phyloP scores from a whole-genome alignment of 2,113 vertebrate genomes.

The Melanerpes aurifrons region DNA sequence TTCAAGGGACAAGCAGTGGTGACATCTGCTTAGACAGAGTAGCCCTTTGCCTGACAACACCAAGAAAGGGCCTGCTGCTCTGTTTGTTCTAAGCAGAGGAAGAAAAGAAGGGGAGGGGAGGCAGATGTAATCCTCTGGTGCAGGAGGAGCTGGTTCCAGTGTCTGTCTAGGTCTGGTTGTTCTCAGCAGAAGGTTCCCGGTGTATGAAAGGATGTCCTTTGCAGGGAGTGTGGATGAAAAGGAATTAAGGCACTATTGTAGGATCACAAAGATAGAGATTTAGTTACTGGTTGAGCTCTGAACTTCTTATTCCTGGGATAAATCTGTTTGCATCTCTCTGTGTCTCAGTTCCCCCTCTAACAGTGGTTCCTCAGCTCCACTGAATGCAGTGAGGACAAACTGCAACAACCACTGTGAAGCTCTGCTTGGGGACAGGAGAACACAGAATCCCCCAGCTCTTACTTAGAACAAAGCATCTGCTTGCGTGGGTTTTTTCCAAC shows the following conservation, averaged over 20 bases:
- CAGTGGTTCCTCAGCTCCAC: not conserved
- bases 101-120: slow-evolving; percentile 15
- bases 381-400: fast-evolving
- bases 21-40: not conserved
- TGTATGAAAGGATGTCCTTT: not conserved
- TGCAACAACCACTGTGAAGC: not conserved
- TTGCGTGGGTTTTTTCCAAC: not conserved
- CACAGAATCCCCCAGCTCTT: not conserved
- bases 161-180: slow-evolving; percentile 22
- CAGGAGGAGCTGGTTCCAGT: slow-evolving; percentile 11
- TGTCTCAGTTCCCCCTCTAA: not conserved
- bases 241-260: not conserved
- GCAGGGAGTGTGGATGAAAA: not conserved
- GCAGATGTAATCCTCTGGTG: not conserved
- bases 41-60: not conserved
- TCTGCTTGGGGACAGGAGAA: not conserved
- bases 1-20: not conserved
- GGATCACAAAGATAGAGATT: not conserved
- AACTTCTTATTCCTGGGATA: not conserved
- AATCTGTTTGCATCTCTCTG: not conserved
- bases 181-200: slow-evolving; percentile 22
- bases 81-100: not conserved
- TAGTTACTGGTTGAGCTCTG: not conserved
- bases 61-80: not conserved
- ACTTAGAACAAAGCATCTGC: not conserved